Evolutionary conservation across 2,797 vertebrate species (phyloP), one percentile per base, ranked within the genome.

Genomic region (Myiothlypis chrysogaster): DNA sequence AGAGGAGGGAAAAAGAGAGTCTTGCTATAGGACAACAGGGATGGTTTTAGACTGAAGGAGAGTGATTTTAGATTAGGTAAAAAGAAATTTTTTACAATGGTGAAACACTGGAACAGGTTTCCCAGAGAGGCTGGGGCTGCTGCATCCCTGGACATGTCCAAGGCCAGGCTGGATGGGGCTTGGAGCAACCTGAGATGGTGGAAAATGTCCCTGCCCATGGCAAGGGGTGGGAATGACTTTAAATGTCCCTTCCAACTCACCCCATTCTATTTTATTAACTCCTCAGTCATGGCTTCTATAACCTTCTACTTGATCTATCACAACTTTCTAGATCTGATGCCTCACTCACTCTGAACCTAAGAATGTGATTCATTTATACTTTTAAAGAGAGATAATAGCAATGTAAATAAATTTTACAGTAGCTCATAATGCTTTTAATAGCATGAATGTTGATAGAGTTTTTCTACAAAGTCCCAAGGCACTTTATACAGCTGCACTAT

Each of bases 391-490:
- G 79, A 88, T 76, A 96, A 72, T 87, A 75, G 60, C 91, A 87
- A 70, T 53, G 64, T 79, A 97, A 95, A 95, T 93, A 90, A 95
- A 91, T 96, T 96, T 97, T 96, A 95, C 63, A 88, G 78, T 87
- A 95, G 52, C 79, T 63, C 19, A 14, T 95, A 97, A 96, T 81
- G 89, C 71, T 95, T 96, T 87, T 95, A 95, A 93, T 87, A 95
- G 57, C 91, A 49, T 91, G 63, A 86, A 82, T 89, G 93, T 96
- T 96, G 87, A 95, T 80, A 89, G 60, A 66, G 80, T 95, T 96
- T 96, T 96, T 85, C 83, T 89, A 61, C 69, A 32, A 90, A 96
- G 69, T 96, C 95, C 85, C 5, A 4, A 73, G 95, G 79, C n/a
- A 71, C 66, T 97, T 96, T 94, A 72, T 59, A 84, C 25, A 93